Conservation (phyloP, 1,140 invertebrate genomes). For the Drusus annulatus region DNA sequence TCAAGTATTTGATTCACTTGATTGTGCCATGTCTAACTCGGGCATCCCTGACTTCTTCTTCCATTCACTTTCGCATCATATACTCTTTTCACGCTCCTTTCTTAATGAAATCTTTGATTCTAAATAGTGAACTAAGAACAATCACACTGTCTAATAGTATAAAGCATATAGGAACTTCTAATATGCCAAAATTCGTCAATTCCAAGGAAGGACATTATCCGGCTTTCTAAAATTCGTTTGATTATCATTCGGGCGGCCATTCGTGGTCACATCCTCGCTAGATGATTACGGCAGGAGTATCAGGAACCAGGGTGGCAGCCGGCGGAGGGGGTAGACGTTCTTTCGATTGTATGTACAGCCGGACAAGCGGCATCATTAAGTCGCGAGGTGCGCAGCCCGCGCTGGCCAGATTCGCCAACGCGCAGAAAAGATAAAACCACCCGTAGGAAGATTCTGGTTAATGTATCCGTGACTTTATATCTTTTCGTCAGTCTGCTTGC, state of each 20-base stretch:
- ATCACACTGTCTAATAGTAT: not conserved
- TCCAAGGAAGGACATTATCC: constrained; percentile 7
- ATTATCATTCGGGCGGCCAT: constrained; percentile 24
- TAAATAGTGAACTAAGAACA: not conserved
- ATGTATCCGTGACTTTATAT: not conserved
- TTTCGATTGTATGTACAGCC: constrained; percentile 27
- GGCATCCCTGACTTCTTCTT: too few relatives aligned
- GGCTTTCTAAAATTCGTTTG: constrained; percentile 6
- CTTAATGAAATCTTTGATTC: too few relatives aligned
- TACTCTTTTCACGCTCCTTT: too few relatives aligned
- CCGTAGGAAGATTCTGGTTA: not conserved
- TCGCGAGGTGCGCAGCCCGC: not conserved
- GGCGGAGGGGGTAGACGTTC: constrained; percentile 23
- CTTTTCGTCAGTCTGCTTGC: not conserved
- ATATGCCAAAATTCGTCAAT: not conserved
- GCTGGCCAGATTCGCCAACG: not conserved
- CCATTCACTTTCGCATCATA: too few relatives aligned
- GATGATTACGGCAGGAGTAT: constrained; percentile 27
- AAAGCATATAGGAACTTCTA: not conserved
- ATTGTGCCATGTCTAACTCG: too few relatives aligned
- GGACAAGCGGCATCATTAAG: constrained; percentile 36
- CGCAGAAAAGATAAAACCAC: not conserved
- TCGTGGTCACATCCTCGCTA: constrained; percentile 28
- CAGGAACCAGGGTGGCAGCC: constrained; percentile 29
- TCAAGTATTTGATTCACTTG: too few relatives aligned